Evolutionary conservation across 2,888 invertebrate species (phyloP), one percentile per base, ranked within the genome.

Genomic region (Cheiracanthium punctorium): DNA sequence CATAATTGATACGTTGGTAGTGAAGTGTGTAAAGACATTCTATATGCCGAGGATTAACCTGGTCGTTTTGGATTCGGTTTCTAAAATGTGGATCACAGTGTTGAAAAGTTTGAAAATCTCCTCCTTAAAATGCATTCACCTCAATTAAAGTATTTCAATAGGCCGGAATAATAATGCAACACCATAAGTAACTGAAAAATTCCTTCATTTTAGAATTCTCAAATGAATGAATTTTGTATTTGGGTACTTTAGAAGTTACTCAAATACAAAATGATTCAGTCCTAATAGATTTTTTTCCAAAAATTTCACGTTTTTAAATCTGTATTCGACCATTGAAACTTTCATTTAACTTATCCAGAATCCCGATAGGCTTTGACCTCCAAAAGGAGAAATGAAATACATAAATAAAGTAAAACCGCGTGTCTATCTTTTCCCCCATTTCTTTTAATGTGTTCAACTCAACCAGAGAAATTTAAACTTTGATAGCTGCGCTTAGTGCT

Each of bases 401-500:
- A n/a, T n/a, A n/a, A n/a, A n/a, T n/a, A n/a, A n/a, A 48, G 7
- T 48, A 17, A 48, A 48, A 48, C 48, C 48, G 8, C 48, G 8
- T 48, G 48, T 48, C 48, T 48, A 2, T 17, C 8, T n/a, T 48
- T 12, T 48, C n/a, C n/a, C n/a, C 1, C 20, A 58, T 24, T 58
- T 30, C 67, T 67, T 67, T 67, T 30, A 67, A 67, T 30, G 65
- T 32, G 2, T 67, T 67, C 32, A 10, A 17, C 17, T 30, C 32
- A 14, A 67, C 32, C 29, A 67, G n/a, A 30, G 30, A 32, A 30
- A 67, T 67, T 67, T 67, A 32, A 67, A 67, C 67, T 30, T 67
- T 67, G 32, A 67, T 67, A 67, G 67, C n/a, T 67, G 32, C 32
- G 67, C 14, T 67, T 32, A 30, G 24, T 67, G 32, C 30, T 67